Evolutionary conservation across 2,888 invertebrate species (phyloP).

Genomic region (Temnothorax rugatulus): DNA sequence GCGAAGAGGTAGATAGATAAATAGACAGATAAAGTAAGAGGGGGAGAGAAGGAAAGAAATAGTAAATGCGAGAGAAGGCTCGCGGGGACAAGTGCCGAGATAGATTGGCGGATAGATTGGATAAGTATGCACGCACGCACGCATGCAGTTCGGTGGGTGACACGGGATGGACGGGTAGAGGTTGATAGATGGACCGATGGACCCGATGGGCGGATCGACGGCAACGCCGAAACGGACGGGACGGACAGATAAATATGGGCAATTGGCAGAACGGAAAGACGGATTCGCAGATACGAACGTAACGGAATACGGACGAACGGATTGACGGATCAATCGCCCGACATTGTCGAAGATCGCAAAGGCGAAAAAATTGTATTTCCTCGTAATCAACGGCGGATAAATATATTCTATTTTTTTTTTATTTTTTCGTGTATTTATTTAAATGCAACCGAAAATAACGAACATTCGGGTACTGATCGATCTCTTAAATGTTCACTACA

Average conservation of each 20-base stretch:
- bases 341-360: conserved; percentile 18
- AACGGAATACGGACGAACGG: conserved; percentile 27
- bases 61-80: background rate
- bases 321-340: conserved; percentile 37
- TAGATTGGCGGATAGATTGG: conserved; percentile 25
- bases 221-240: conserved; percentile 51
- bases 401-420: too few species aligned
- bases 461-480: background rate
- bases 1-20: conserved; percentile 8
- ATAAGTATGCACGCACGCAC: conserved; percentile 38
- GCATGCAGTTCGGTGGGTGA: conserved; percentile 41
- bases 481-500: background rate
- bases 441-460: background rate
- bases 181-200: conserved; percentile 51
- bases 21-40: background rate
- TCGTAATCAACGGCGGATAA: background rate
- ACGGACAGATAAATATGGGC: conserved; percentile 56
- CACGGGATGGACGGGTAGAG: conserved; percentile 42
- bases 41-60: background rate
- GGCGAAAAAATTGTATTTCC: background rate
- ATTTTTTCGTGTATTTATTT: background rate
- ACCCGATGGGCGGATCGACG: conserved; percentile 51
- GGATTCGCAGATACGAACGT: conserved; percentile 40
- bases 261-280: conserved; percentile 54
- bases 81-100: background rate